Percentiles rank a stretch among this genome's conserved stretches.
Evolutionary conservation across 2,888 invertebrate species (phyloP).

Genomic region (Sarcophaga variegata): DNA sequence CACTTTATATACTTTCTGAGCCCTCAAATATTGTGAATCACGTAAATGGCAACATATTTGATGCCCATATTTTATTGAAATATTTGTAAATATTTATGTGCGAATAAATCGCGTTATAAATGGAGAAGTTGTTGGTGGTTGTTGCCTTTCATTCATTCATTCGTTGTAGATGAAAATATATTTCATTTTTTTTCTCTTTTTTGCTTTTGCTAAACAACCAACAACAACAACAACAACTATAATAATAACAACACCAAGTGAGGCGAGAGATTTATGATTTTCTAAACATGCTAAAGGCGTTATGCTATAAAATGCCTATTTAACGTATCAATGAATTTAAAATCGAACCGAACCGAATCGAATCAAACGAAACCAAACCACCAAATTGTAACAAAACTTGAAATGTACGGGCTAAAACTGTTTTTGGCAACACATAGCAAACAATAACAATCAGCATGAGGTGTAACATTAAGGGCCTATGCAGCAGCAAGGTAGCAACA

Average conservation of each 20-base stretch:
- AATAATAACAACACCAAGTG: no score
- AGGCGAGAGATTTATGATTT: constrained; percentile 63
- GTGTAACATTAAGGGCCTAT: no score
- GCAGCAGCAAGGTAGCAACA: no score
- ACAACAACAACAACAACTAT: no score
- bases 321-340: constrained; percentile 67
- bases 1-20: neutral
- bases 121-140: neutral
- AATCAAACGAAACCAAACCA: neutral
- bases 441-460: no score
- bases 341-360: neutral
- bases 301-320: constrained; percentile 64
- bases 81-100: constrained; percentile 23
- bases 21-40: constrained; percentile 31
- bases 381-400: neutral
- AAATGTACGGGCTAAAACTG: constrained; percentile 7
- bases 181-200: no score
- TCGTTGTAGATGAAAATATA: neutral
- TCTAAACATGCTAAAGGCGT: constrained; percentile 65
- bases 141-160: no score
- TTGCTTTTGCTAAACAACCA: no score
- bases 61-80: constrained; percentile 60
- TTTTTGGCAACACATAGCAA: constrained; percentile 35
- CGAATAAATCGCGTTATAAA: constrained; percentile 2
- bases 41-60: constrained; percentile 62